A percentile compares a stretch with the other conserved stretches of the same genome.
These are phyloP conservation scores for Xestia rhomboidea DNA, from an alignment of 2,888 invertebrate species.

Conservation along the genomic window DNA sequence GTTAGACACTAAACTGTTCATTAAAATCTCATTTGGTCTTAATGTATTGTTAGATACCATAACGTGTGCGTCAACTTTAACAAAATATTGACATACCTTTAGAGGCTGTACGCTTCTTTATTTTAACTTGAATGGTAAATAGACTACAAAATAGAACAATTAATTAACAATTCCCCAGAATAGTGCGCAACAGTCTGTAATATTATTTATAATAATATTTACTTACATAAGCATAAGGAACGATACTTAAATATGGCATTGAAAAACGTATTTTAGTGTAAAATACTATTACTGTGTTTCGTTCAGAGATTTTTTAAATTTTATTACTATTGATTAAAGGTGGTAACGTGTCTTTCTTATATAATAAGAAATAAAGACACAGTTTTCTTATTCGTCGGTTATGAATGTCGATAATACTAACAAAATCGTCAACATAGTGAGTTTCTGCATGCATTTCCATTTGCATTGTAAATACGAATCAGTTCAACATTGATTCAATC, in stretches of 20 bases:
- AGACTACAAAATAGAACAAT: not conserved
- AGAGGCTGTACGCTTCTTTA: not conserved
- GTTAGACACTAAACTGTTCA: constrained; percentile 39
- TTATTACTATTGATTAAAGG: constrained; percentile 14
- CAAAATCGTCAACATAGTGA: not conserved
- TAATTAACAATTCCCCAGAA: constrained; percentile 7
- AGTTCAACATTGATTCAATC: constrained; percentile 37
- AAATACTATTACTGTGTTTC: constrained; percentile 23
- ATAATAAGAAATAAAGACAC: not conserved
- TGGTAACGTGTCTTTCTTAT: constrained; percentile 15
- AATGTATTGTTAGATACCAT: constrained; percentile 19
- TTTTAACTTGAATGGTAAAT: not conserved
- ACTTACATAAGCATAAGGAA: constrained; percentile 57
- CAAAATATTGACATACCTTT: not conserved
- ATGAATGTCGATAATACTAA: not conserved
- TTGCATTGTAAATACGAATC: constrained; percentile 17
- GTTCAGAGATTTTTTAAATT: constrained; percentile 4
- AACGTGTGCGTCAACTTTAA: constrained; percentile 2
- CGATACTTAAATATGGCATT: constrained; percentile 67
- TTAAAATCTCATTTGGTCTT: constrained; percentile 38
- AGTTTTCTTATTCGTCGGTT: not conserved
- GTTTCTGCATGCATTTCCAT: not conserved
- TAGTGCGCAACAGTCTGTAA: constrained; percentile 25
- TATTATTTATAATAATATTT: constrained; percentile 9
- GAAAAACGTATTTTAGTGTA: constrained; percentile 37